Evolutionary conservation across 2,113 vertebrate genomes (phyloP).

Genomic region (Acanthisitta chloris): DNA sequence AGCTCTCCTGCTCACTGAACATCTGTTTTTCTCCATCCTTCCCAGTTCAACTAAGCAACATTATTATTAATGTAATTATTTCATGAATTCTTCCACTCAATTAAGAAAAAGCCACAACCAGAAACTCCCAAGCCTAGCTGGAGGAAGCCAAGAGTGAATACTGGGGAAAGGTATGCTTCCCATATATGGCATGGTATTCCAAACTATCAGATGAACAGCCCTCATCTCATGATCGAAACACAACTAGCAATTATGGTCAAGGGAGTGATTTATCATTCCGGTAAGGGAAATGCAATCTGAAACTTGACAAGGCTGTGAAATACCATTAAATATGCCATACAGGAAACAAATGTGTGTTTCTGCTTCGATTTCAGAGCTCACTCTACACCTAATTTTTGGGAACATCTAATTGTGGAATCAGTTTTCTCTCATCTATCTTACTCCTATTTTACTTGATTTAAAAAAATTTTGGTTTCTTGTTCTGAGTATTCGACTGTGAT

Average conservation of each 20-base stretch:
- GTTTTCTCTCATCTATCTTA: not conserved
- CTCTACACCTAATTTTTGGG: not conserved
- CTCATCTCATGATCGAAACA: not conserved
- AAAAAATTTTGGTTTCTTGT: not conserved
- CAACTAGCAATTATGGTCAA: constrained; percentile 8
- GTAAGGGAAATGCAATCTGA: not conserved
- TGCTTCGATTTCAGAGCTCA: not conserved
- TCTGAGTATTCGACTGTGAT: not conserved
- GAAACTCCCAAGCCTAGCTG: not conserved
- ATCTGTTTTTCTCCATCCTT: not conserved
- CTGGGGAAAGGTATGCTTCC: constrained; percentile 6
- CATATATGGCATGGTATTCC: constrained; percentile 21
- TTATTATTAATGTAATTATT: constrained; percentile 15
- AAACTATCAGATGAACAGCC: constrained; percentile 14
- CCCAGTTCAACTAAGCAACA: not conserved
- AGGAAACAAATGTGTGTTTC: not conserved
- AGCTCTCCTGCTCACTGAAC: not conserved
- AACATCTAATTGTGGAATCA: not conserved
- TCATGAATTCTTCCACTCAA: constrained; percentile 13
- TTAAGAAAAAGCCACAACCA: not conserved
- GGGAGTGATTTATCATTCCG: not conserved
- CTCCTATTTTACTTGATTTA: not conserved
- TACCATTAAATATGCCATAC: not conserved
- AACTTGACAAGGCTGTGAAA: not conserved
- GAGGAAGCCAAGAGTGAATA: constrained; percentile 37